A percentile compares a stretch with the other conserved stretches of the same genome.
phyloP scores from a whole-genome alignment of 2,888 invertebrate genomes.

The Rhamnusium bicolor region DNA sequence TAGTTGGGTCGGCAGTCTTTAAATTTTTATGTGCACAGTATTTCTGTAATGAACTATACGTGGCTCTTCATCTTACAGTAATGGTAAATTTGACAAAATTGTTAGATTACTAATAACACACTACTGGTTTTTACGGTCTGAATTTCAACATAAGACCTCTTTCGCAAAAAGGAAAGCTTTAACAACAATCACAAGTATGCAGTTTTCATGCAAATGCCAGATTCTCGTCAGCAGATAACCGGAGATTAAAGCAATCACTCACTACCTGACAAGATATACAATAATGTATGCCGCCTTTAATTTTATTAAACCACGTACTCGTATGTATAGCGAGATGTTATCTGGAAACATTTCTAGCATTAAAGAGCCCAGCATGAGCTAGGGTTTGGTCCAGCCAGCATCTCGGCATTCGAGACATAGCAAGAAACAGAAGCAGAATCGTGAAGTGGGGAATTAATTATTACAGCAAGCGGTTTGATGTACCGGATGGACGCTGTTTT shows the following conservation, averaged over 20 bases:
- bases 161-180: neutral
- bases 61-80: too few relatives aligned
- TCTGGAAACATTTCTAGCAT: slow-evolving; percentile 4
- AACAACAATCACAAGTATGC: neutral
- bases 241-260: slow-evolving; percentile 23
- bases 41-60: too few relatives aligned
- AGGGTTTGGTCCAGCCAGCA: slow-evolving; percentile 6
- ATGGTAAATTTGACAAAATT: too few relatives aligned
- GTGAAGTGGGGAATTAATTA: slow-evolving; percentile 4
- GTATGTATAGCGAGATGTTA: neutral
- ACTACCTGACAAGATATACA: slow-evolving; percentile 20
- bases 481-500: neutral
- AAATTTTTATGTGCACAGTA: too few relatives aligned
- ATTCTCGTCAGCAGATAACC: slow-evolving; percentile 7
- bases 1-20: too few relatives aligned
- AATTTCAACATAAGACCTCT: neutral
- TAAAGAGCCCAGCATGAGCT: slow-evolving; percentile 2
- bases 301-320: slow-evolving; percentile 10
- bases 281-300: slow-evolving; percentile 11
- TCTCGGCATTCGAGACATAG: neutral
- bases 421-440: slow-evolving; percentile 13
- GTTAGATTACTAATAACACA: neutral
- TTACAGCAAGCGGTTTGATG: neutral
- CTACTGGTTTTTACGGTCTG: neutral
- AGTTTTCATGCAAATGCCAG: slow-evolving; percentile 19